phyloP scores from a whole-genome alignment of 2,113 vertebrate genomes.

The Chamaetylas fuelleborni region DNA sequence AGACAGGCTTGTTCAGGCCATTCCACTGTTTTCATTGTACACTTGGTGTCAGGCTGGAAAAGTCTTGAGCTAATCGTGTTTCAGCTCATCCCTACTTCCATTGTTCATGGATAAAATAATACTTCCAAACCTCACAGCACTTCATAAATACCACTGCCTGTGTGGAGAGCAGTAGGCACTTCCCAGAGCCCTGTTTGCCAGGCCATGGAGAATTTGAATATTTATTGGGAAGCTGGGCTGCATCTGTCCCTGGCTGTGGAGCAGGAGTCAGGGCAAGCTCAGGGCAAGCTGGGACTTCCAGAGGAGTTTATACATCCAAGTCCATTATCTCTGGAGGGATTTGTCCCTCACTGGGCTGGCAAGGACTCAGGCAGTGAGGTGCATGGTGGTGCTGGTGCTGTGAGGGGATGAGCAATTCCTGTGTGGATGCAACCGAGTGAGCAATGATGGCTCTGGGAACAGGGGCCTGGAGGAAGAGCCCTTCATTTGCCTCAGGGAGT shows the following conservation, averaged over 20 bases:
- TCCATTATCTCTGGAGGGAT: not conserved
- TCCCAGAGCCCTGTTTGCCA: not conserved
- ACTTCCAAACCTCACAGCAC: not conserved
- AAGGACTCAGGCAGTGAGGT: not conserved
- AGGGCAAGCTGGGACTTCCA: not conserved
- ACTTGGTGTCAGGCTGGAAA: not conserved
- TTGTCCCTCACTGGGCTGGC: rapidly evolving
- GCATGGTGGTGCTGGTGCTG: not conserved
- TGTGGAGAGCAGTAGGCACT: rapidly evolving
- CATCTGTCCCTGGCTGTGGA: not conserved
- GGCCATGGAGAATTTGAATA: not conserved
- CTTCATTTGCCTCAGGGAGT: not conserved
- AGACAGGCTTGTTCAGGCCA: not conserved
- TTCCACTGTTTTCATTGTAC: not conserved
- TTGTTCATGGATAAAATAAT: not conserved
- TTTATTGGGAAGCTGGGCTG: not conserved
- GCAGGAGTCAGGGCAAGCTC: not conserved
- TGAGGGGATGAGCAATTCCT: not conserved
- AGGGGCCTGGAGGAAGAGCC: not conserved
- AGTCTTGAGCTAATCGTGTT: not conserved
- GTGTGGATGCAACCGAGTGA: not conserved
- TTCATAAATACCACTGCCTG: not conserved
- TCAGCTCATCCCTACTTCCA: not conserved
- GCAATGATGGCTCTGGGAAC: rapidly evolving
- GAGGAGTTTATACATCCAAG: not conserved